phyloP scores from a whole-genome alignment of 2,888 invertebrate species.

The Sceliomorpha sp. region DNA sequence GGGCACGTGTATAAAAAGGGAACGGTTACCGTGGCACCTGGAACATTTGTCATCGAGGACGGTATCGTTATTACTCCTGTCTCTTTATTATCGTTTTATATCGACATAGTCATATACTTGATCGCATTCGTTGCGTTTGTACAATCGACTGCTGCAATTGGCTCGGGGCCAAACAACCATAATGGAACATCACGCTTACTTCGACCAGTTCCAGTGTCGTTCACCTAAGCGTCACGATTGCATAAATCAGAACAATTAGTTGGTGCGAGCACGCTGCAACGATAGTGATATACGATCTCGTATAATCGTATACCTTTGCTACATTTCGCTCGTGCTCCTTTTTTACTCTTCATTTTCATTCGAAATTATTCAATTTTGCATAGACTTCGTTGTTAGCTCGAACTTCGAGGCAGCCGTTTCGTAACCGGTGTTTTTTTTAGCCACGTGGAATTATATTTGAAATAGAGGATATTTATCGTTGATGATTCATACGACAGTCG shows the following conservation, averaged over 20 bases:
- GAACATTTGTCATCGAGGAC: slow-evolving; percentile 21
- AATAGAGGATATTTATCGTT: too few species aligned
- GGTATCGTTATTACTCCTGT: slow-evolving; percentile 26
- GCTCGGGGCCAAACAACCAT: slow-evolving; percentile 66
- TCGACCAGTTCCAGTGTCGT: slow-evolving; percentile 58
- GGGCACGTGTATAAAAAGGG: not conserved
- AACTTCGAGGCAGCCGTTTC: too few species aligned
- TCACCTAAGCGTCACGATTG: slow-evolving; percentile 43
- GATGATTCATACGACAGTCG: too few species aligned
- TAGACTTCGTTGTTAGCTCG: too few species aligned
- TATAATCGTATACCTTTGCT: too few species aligned
- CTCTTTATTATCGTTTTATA: slow-evolving; percentile 31
- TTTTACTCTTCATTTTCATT: too few species aligned
- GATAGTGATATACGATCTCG: too few species aligned
- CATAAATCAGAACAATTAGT: slow-evolving; percentile 69
- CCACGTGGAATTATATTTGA: too few species aligned
- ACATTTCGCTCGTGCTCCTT: too few species aligned
- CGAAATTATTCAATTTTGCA: too few species aligned
- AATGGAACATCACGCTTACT: slow-evolving; percentile 65
- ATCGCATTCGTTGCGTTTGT: slow-evolving; percentile 31
- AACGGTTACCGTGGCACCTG: slow-evolving; percentile 12
- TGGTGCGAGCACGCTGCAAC: slow-evolving; percentile 22
- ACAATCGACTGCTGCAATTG: slow-evolving; percentile 63
- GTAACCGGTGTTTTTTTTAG: too few species aligned
- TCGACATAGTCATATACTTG: slow-evolving; percentile 22